Conservation (phyloP, 2,113 vertebrate species). For the Sinocyclocheilus anophthalmus region DNA sequence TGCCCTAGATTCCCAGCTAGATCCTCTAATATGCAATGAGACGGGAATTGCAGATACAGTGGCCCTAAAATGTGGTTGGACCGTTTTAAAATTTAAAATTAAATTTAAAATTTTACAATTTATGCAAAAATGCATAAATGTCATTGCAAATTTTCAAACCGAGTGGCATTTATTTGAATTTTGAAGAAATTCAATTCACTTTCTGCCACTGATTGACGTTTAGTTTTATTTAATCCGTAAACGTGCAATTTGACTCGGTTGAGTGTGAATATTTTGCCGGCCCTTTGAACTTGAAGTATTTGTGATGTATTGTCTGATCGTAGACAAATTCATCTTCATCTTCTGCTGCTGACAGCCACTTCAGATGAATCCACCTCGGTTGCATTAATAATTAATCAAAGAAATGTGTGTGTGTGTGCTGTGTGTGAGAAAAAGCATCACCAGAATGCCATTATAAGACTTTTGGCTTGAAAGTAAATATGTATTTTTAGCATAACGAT, state of each 20-base stretch:
- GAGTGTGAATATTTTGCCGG: not conserved
- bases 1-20: conserved; percentile 6
- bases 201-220: not conserved
- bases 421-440: conserved; percentile 12
- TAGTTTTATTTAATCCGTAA: not conserved
- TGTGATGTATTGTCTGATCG: conserved; percentile 22
- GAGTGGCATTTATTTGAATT: not conserved
- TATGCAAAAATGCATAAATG: not conserved
- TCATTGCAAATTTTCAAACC: not conserved
- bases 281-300: not conserved
- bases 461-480: not conserved
- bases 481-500: not conserved
- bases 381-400: conserved; percentile 48
- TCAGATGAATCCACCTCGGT: not conserved
- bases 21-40: not conserved
- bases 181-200: not conserved
- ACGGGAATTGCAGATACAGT: not conserved
- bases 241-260: not conserved
- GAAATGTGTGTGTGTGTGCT: conserved; percentile 5
- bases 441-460: not conserved
- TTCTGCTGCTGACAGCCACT: not conserved
- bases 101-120: too few species aligned
- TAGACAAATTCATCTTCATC: conserved; percentile 22
- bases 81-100: not conserved
- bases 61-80: not conserved